A percentile compares a stretch with the other conserved stretches of the same genome.
These are phyloP conservation scores for Tetheella fluctuosa DNA, from an alignment of 2,888 invertebrate genomes.

Conservation along the genomic window DNA sequence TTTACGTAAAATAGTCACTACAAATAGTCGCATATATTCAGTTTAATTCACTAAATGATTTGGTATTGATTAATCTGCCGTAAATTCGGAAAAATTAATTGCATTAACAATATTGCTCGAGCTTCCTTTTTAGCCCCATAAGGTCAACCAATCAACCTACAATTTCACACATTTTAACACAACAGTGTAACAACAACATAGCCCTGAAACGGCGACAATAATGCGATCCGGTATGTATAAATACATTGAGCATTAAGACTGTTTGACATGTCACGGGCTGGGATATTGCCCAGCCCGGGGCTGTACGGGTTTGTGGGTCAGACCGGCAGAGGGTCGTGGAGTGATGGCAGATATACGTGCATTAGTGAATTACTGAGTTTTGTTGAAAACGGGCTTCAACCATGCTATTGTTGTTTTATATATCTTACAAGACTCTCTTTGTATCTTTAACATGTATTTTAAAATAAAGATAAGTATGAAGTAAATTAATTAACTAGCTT, in stretches of 20 bases:
- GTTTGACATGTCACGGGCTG: constrained; percentile 33
- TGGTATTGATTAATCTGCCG: no score
- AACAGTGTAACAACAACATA: background rate
- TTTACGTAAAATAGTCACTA: no score
- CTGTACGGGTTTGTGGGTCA: constrained; percentile 34
- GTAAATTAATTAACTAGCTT: no score
- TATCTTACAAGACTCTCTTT: background rate
- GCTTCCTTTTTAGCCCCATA: no score
- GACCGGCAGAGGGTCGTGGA: constrained; percentile 20
- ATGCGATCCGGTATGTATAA: background rate
- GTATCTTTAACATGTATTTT: no score
- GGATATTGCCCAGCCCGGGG: constrained; percentile 28
- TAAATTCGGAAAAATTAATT: no score
- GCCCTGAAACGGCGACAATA: background rate
- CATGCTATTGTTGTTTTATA: background rate
- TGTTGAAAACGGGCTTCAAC: background rate
- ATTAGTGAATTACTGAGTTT: background rate
- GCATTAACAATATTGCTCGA: no score
- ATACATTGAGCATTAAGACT: constrained; percentile 16
- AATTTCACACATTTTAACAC: background rate
- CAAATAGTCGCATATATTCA: no score
- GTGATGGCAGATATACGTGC: background rate
- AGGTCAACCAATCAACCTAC: no score
- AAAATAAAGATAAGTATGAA: no score
- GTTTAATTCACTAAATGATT: no score